phyloP scores from a whole-genome alignment of 2,797 vertebrate species.

The Coracias cyanogaster region DNA sequence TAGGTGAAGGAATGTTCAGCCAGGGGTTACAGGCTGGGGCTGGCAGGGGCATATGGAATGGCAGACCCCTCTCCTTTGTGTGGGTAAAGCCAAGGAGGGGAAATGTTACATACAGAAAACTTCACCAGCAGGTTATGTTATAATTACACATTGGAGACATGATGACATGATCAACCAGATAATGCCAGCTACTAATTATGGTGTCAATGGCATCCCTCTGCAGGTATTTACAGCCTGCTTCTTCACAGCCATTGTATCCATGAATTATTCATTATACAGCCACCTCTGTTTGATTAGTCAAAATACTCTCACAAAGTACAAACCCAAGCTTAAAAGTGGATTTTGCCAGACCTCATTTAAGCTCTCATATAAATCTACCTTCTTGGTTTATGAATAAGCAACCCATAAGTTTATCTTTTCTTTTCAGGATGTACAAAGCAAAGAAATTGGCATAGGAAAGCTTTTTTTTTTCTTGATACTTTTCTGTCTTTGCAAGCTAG shows the following conservation, averaged over 20 bases:
- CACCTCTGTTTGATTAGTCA: constrained; percentile 52
- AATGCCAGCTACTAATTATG: constrained; percentile 23
- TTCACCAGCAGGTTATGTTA: background rate
- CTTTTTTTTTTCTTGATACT: background rate
- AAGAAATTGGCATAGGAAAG: background rate
- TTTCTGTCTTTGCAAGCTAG: background rate
- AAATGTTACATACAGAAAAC: background rate
- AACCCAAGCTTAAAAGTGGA: background rate
- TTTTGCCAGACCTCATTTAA: constrained; percentile 52
- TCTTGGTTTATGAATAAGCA: constrained; percentile 52
- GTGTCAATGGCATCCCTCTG: background rate
- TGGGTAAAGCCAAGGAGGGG: accelerated
- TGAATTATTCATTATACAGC: constrained; percentile 51
- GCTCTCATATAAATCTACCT: background rate
- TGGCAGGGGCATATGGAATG: background rate
- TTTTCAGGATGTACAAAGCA: background rate
- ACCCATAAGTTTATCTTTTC: constrained; percentile 6
- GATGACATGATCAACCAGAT: background rate
- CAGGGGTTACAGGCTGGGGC: background rate
- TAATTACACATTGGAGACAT: background rate
- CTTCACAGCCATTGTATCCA: background rate
- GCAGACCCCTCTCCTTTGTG: accelerated
- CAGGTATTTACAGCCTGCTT: constrained; percentile 26
- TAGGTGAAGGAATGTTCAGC: background rate
- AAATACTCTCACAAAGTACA: background rate